Base-by-base conservation (phyloP, 2,113 vertebrate genomes). In the Solea solea region DNA sequence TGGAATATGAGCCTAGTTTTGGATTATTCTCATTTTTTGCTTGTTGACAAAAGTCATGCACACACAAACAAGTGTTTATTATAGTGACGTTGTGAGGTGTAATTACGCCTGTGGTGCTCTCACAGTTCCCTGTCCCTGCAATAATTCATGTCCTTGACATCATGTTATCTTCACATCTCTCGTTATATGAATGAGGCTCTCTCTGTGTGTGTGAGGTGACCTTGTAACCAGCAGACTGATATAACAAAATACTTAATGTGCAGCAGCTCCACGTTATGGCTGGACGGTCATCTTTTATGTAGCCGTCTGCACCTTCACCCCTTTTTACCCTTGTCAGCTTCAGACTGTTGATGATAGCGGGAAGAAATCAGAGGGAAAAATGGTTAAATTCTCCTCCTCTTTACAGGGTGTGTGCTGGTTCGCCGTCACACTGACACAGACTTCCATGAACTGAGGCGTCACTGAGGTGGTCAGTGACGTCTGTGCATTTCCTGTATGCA, bases 201-300 rank as follows among this genome's bases (percentile, higher is more conserved):
- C 21, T 21, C 1, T 21, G 21, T 21, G 15, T 53, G 48, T 45
- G 46, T 13, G 42, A 39, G 27, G 61, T 61, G 76, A 80, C 69
- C 59, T 73, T 69, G 62, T 13, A 25, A 27, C n/a, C 48, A 50
- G 51, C 34, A 56, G 63, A 74, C 21, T 70, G 15, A 84, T 67
- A 55, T 67, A 55, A 74, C 69, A 42, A 48, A 9, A 25, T 3
- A 8, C 44, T 62, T 13, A 28, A 57, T 63, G 40, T 25, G 2
- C 49, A 44, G 39, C 49, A 44, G 39, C 49, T 78, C 2, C 13
- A 5, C 4, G 0, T 55, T 44, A 34, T 34, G 53, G 67, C 39
- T 34, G 41, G 41, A 44, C 1, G 42, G n/a, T 46, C 44, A 21
- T 79, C 27, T 54, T 42, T 83, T 66, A 69, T 57, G 9, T 8